These are phyloP conservation scores for Chaenodraco wilsoni DNA, from an alignment of 2,797 vertebrate species.

Conservation along the genomic window DNA sequence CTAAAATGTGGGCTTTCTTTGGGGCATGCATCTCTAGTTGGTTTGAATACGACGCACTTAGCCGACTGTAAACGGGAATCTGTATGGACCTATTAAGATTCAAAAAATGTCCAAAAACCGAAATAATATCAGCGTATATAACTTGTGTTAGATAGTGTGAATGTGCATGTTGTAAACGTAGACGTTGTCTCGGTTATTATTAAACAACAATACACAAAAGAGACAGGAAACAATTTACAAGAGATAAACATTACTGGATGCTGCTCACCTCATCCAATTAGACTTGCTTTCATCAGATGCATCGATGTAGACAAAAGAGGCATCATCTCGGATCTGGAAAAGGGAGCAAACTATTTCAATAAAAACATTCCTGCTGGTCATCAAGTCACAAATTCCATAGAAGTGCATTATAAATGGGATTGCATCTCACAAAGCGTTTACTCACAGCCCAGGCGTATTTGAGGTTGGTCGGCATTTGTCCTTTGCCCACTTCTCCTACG, in stretches of 20 bases:
- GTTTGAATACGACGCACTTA: no score
- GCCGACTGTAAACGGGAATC: no score
- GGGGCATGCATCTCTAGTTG: no score
- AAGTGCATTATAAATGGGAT: not conserved
- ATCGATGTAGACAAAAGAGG: constrained; percentile 78
- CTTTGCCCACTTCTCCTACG: constrained; percentile 72
- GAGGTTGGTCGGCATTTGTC: constrained; percentile 68
- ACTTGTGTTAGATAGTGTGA: no score
- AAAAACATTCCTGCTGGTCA: not conserved
- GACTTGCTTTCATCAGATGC: constrained; percentile 78
- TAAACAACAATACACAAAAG: no score
- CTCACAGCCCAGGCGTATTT: constrained; percentile 80
- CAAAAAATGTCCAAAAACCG: no score
- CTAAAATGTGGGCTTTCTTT: no score
- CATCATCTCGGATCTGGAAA: constrained; percentile 77
- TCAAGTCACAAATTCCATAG: not conserved
- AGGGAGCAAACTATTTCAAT: not conserved
- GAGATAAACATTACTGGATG: not conserved
- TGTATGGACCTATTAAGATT: no score
- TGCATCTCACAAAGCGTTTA: constrained; percentile 17
- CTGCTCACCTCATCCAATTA: constrained; percentile 76
- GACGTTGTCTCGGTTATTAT: no score
- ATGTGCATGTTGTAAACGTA: no score
- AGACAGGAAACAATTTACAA: not conserved
- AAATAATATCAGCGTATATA: no score